Conservation (phyloP, 2,113 vertebrate species). For the Serilophus lunatus region DNA sequence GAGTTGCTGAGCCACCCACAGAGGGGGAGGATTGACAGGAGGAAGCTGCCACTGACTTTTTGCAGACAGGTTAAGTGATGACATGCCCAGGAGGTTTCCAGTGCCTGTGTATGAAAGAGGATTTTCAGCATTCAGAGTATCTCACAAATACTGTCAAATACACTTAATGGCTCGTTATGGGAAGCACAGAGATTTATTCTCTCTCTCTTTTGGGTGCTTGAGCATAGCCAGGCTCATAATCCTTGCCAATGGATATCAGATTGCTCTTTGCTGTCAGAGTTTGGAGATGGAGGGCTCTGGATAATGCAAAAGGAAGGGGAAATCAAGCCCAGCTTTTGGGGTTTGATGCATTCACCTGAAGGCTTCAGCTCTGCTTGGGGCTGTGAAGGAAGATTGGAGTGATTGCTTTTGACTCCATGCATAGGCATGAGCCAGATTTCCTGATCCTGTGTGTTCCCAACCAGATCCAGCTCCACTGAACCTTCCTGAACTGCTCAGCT, state of each 20-base stretch:
- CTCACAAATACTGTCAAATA: not conserved
- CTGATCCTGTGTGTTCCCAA: not conserved
- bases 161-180: not conserved
- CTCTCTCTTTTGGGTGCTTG: not conserved
- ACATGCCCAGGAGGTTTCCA: not conserved
- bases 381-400: not conserved
- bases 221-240: not conserved
- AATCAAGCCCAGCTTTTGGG: not conserved
- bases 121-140: not conserved
- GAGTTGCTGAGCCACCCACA: not conserved
- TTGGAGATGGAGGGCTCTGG: not conserved
- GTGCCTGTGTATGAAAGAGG: not conserved
- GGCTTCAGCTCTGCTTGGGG: not conserved
- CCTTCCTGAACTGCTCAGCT: not conserved
- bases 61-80: not conserved
- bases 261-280: not conserved
- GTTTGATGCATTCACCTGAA: not conserved
- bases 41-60: not conserved
- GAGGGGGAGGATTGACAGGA: not conserved
- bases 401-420: not conserved
- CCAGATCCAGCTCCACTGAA: not conserved
- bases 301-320: not conserved
- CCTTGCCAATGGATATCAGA: not conserved
- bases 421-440: not conserved
- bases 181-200: not conserved